Percentiles rank a stretch among this genome's conserved stretches.
These are phyloP conservation scores for Carposina sasakii DNA, from an alignment of 1,140 invertebrate genomes.

Conservation along the genomic window DNA sequence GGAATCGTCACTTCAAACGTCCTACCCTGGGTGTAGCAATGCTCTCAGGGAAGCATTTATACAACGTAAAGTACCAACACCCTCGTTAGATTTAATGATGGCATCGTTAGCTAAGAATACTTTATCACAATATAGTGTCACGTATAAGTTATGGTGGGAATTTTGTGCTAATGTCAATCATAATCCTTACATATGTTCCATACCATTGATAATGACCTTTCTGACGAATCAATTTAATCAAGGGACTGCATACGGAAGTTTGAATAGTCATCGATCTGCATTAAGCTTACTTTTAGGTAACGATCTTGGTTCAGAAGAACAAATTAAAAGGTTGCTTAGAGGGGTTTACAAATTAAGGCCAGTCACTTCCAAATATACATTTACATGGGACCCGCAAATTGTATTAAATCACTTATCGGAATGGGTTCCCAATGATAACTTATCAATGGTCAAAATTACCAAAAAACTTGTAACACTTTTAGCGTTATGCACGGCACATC, in stretches of 20 bases:
- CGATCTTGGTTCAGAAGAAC: conserved; percentile 17
- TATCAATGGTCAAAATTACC: conserved; percentile 15
- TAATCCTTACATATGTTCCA: conserved; percentile 2
- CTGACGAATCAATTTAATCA: conserved; percentile 16
- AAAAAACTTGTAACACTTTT: conserved; percentile 23
- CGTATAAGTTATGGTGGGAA: background rate
- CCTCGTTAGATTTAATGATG: conserved; percentile 1
- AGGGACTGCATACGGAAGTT: conserved; percentile 27
- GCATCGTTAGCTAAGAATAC: background rate
- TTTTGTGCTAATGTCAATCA: conserved; percentile 17
- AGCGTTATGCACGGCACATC: conserved; percentile 28
- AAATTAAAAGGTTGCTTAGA: conserved; percentile 30
- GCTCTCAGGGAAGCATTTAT: conserved; percentile 10
- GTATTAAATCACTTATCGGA: conserved; percentile 27
- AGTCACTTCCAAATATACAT: conserved; percentile 27
- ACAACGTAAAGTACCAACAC: background rate
- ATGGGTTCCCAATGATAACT: conserved; percentile 13
- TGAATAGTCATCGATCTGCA: conserved; percentile 28
- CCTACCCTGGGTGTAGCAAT: conserved; percentile 16
- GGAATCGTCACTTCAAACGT: background rate
- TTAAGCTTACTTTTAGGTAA: conserved; percentile 17
- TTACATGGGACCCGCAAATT: conserved; percentile 31
- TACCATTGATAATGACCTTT: conserved; percentile 15
- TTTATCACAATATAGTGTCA: background rate
- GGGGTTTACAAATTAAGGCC: conserved; percentile 30